These are phyloP conservation scores for Phyllotreta striolata DNA, from an alignment of 2,888 invertebrate genomes.

Conservation along the genomic window DNA sequence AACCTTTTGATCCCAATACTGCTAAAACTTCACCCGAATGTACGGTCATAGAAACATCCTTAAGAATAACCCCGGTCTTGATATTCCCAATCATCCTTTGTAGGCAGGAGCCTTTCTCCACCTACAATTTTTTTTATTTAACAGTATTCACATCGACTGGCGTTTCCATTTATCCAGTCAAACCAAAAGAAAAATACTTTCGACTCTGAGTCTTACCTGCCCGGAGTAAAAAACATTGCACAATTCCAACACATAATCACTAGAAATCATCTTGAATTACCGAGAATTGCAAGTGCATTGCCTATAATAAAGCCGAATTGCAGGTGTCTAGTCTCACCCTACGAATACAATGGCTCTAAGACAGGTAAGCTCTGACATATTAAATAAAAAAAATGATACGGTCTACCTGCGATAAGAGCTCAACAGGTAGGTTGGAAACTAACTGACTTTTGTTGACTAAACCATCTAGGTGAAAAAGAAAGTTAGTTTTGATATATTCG, in stretches of 20 bases:
- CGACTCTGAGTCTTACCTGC: conserved; percentile 68
- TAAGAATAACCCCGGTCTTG: conserved; percentile 85
- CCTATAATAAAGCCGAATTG: conserved; percentile 14
- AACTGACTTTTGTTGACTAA: conserved; percentile 41
- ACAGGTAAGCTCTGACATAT: conserved; percentile 27
- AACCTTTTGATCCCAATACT: conserved; percentile 91
- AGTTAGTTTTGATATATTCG: conserved; percentile 39
- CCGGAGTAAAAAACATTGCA: conserved; percentile 90
- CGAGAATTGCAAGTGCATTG: conserved; percentile 2
- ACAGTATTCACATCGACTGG: neutral
- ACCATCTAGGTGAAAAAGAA: conserved; percentile 38
- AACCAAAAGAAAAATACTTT: neutral
- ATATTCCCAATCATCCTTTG: conserved; percentile 79
- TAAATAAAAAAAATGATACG: conserved; percentile 23
- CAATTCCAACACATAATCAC: conserved; percentile 87
- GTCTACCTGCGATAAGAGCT: conserved; percentile 30
- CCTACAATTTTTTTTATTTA: conserved; percentile 61
- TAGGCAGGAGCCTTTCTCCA: conserved; percentile 81
- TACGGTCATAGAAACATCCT: conserved; percentile 91
- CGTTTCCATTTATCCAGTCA: neutral
- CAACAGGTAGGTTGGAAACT: conserved; percentile 39
- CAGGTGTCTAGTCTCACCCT: conserved; percentile 16
- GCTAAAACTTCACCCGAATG: conserved; percentile 94
- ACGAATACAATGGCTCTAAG: conserved; percentile 13
- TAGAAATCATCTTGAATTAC: conserved; percentile 56